Evolutionary conservation across 2,888 invertebrate genomes (phyloP).

Genomic region (Drosophila diplacantha): DNA sequence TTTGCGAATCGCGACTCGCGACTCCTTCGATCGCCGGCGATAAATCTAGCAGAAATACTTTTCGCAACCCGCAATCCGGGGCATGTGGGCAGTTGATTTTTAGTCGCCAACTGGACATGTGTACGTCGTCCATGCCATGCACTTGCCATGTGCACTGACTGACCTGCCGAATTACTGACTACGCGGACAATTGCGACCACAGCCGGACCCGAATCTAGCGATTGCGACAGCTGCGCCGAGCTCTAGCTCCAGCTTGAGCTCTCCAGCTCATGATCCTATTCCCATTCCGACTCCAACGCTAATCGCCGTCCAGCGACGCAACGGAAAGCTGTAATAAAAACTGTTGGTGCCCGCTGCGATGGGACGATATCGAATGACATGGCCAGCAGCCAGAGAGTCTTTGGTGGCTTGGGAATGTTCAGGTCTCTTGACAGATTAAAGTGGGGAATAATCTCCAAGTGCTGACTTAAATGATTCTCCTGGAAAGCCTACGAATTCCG

Average conservation of each 20-base stretch:
- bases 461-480: slow-evolving; percentile 16
- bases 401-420: slow-evolving; percentile 17
- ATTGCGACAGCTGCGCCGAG: slow-evolving; percentile 22
- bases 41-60: slow-evolving; percentile 69
- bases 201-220: slow-evolving; percentile 11
- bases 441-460: slow-evolving; percentile 1
- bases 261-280: slow-evolving; percentile 36
- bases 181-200: slow-evolving; percentile 21
- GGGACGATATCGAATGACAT: slow-evolving; percentile 47
- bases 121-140: slow-evolving; percentile 55
- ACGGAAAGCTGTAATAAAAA: slow-evolving; percentile 54
- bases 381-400: slow-evolving; percentile 20
- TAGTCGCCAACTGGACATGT: slow-evolving; percentile 56
- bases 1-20: slow-evolving; percentile 16
- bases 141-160: slow-evolving; percentile 64
- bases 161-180: slow-evolving; percentile 44
- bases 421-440: slow-evolving; percentile 5
- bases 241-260: slow-evolving; percentile 2
- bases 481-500: not conserved
- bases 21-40: slow-evolving; percentile 38
- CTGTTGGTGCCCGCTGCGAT: slow-evolving; percentile 30
- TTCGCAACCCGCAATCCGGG: slow-evolving; percentile 39
- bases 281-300: slow-evolving; percentile 52
- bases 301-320: slow-evolving; percentile 54
- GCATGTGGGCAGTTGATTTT: slow-evolving; percentile 61